Conservation (phyloP, 2,888 invertebrate species). For the Tetanocera ferruginea region DNA sequence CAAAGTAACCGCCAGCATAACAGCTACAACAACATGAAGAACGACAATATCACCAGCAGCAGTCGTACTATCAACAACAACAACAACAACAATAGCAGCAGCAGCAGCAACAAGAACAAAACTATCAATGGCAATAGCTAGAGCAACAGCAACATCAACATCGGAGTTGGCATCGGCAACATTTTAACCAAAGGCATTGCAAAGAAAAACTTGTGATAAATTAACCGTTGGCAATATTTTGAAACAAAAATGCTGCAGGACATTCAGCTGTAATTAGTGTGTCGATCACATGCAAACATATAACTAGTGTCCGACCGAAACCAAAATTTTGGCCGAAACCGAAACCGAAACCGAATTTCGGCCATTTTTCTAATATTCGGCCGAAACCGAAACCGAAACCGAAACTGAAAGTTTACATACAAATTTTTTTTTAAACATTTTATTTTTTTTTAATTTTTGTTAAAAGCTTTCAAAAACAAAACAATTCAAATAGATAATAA, state of each 20-base stretch:
- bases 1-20: constrained; percentile 20
- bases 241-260: constrained; percentile 60
- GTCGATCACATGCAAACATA: constrained; percentile 39
- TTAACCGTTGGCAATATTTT: constrained; percentile 62
- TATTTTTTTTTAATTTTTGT: too few relatives aligned
- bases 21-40: constrained; percentile 14
- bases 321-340: too few relatives aligned
- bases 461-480: too few relatives aligned
- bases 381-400: too few relatives aligned
- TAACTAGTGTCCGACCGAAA: too few relatives aligned
- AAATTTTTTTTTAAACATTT: too few relatives aligned
- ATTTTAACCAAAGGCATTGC: constrained; percentile 61
- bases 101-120: constrained; percentile 48
- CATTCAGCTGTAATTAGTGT: constrained; percentile 66
- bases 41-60: constrained; percentile 22
- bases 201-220: constrained; percentile 70
- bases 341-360: too few relatives aligned
- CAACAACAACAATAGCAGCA: constrained; percentile 50
- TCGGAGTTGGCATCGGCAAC: constrained; percentile 50
- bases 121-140: constrained; percentile 50
- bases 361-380: too few relatives aligned
- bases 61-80: constrained; percentile 47
- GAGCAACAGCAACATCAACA: constrained; percentile 30
- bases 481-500: too few relatives aligned
- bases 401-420: too few relatives aligned